Evolutionary conservation across 2,888 invertebrate genomes (phyloP).

Genomic region (Standfussiana lucernea): DNA sequence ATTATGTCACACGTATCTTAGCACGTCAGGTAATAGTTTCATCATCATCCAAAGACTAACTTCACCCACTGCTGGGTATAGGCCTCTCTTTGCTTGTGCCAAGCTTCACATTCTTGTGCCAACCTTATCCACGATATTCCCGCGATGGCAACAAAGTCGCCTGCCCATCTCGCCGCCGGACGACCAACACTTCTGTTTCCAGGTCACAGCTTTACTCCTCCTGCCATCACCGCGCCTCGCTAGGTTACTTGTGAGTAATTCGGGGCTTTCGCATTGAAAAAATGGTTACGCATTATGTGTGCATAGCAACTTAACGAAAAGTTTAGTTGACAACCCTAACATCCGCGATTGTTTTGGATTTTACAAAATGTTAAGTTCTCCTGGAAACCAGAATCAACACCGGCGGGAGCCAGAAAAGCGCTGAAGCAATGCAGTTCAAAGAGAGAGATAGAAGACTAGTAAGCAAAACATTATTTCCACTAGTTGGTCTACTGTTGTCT

Average conservation of each 20-base stretch:
- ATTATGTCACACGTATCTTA: no score
- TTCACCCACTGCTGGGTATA: no score
- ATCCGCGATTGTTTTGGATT: background rate
- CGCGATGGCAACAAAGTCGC: no score
- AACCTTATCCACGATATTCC: no score
- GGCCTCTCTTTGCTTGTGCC: no score
- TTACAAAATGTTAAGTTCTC: background rate
- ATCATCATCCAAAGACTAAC: no score
- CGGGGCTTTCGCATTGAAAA: background rate
- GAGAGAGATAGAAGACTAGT: background rate
- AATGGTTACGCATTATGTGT: background rate
- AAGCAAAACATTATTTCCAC: background rate
- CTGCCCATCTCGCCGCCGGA: no score
- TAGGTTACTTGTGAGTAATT: background rate
- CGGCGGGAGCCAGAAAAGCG: background rate
- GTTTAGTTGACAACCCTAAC: background rate
- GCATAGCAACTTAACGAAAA: background rate
- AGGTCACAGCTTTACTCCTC: no score
- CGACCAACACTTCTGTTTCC: no score
- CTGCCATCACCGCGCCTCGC: no score
- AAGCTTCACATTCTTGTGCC: no score
- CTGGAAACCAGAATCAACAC: background rate
- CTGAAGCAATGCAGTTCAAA: no score
- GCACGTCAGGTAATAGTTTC: background rate
- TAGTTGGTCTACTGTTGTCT: background rate